Evolutionary conservation across 2,888 invertebrate species (phyloP), one percentile per base, ranked within the genome.

Genomic region (Selenia dentaria): DNA sequence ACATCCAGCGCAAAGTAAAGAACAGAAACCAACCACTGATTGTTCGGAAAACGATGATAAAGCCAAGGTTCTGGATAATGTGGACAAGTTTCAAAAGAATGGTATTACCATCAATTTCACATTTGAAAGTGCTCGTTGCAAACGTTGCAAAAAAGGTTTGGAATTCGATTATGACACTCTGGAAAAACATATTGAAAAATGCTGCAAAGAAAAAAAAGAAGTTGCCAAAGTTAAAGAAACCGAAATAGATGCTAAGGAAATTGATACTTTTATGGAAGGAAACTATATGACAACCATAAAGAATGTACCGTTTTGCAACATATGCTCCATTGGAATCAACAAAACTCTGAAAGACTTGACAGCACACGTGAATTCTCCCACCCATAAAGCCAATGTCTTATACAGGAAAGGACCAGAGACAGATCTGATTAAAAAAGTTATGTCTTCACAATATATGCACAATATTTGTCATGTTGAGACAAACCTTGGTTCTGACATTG

Each of bases 51-150:
- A 20, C 0, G 13, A 36, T 0, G 3, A 20, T 13, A 35, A 11
- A 0, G 28, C 42, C 52, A 0, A 11, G 16, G 13, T 46, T 2
- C 14, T 46, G n/a, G 46, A 46, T 12, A 40, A 14, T 25, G 26
- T 72, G 0, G 11, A 32, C 3, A 52, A 54, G 14, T 71, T 70
- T 14, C 64, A 73, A 41, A 61, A 62, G 8, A 62, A 70, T n/a
- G 43, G 60, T 6, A 59, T 79, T 1, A 62, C 56, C 2, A 53
- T 79, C 1, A 59, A 76, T 42, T 59, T 74, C 9, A 64, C 62
- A 8, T 45, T 16, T 0, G 42, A 47, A 2, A 57, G 49, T 0
- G 77, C 67, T 3, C 9, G 25, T 11, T 46, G 46, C 27, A 40
- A 20, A 10, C 25, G n/a, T 2, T 46, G 46, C 11, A 10, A 22